Evolutionary conservation across 1,140 invertebrate species (phyloP).

Genomic region (Drosophila ercepeae): DNA sequence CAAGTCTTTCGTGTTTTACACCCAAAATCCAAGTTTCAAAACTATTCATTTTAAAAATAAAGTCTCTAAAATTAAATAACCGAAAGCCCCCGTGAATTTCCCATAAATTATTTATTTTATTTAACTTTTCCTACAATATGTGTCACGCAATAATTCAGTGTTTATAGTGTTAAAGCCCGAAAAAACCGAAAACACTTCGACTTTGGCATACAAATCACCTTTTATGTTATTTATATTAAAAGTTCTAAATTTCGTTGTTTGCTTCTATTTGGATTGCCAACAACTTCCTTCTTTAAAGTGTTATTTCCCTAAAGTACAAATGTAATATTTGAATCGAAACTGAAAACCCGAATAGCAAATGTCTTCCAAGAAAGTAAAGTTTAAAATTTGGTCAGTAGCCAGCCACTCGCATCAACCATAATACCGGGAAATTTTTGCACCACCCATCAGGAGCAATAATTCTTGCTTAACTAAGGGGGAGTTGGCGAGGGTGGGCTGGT

Average conservation of each 20-base stretch:
- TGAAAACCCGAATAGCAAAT: slow-evolving; percentile 44
- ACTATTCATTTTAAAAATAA: background rate
- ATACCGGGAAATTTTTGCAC: slow-evolving; percentile 1
- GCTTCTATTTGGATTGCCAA: slow-evolving; percentile 47
- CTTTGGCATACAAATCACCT: slow-evolving; percentile 54
- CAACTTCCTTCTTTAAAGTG: slow-evolving; percentile 52
- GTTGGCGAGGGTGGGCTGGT: background rate
- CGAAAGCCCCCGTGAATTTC: too few species aligned
- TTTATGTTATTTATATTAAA: slow-evolving; percentile 14
- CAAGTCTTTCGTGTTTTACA: background rate
- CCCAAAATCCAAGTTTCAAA: slow-evolving; percentile 7
- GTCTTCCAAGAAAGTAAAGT: slow-evolving; percentile 32
- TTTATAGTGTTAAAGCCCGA: slow-evolving; percentile 48
- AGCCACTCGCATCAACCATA: slow-evolving; percentile 25
- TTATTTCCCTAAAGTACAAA: slow-evolving; percentile 1
- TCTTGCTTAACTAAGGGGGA: slow-evolving; percentile 22
- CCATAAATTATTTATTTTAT: background rate
- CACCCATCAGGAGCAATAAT: slow-evolving; percentile 26
- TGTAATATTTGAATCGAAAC: slow-evolving; percentile 8
- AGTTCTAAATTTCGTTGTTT: slow-evolving; percentile 25
- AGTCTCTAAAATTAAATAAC: background rate
- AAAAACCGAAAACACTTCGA: background rate
- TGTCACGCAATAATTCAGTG: background rate
- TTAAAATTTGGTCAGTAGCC: slow-evolving; percentile 30
- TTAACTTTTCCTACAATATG: background rate